These are phyloP conservation scores for Oligia latruncula DNA, from an alignment of 2,888 invertebrate species.

Conservation along the genomic window DNA sequence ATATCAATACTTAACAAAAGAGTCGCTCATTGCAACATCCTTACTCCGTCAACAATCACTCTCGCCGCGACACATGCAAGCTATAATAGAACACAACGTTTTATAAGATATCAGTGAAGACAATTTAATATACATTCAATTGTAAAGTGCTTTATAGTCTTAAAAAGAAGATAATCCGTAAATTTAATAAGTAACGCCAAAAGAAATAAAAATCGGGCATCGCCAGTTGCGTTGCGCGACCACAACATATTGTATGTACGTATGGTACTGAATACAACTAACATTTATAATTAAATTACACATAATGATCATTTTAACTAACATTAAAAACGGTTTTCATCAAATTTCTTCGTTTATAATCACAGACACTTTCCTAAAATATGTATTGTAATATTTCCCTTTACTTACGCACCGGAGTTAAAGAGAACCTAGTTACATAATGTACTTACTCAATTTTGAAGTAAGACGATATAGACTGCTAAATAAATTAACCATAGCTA, in stretches of 20 bases:
- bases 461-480: slow-evolving; percentile 83
- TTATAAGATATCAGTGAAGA: slow-evolving; percentile 67
- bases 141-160: slow-evolving; percentile 73
- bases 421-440: slow-evolving; percentile 81
- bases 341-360: slow-evolving; percentile 89
- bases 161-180: slow-evolving; percentile 72
- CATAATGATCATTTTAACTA: slow-evolving; percentile 82
- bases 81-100: slow-evolving; percentile 70
- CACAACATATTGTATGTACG: slow-evolving; percentile 62
- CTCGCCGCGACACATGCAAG: slow-evolving; percentile 68
- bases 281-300: slow-evolving; percentile 76
- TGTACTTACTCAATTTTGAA: slow-evolving; percentile 83
- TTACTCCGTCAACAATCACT: slow-evolving; percentile 65
- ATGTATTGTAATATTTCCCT: slow-evolving; percentile 84
- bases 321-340: slow-evolving; percentile 86
- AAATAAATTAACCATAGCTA: slow-evolving; percentile 89
- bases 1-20: slow-evolving; percentile 60
- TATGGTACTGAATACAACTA: slow-evolving; percentile 76
- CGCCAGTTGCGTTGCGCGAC: slow-evolving; percentile 59
- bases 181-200: slow-evolving; percentile 74
- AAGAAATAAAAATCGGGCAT: slow-evolving; percentile 64
- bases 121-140: slow-evolving; percentile 61
- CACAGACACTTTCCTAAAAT: slow-evolving; percentile 90
- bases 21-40: slow-evolving; percentile 53
- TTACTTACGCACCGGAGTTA: slow-evolving; percentile 84